Evolutionary conservation across 2,113 vertebrate species (phyloP), one percentile per base, ranked within the genome.

Genomic region (Amia ocellicauda): DNA sequence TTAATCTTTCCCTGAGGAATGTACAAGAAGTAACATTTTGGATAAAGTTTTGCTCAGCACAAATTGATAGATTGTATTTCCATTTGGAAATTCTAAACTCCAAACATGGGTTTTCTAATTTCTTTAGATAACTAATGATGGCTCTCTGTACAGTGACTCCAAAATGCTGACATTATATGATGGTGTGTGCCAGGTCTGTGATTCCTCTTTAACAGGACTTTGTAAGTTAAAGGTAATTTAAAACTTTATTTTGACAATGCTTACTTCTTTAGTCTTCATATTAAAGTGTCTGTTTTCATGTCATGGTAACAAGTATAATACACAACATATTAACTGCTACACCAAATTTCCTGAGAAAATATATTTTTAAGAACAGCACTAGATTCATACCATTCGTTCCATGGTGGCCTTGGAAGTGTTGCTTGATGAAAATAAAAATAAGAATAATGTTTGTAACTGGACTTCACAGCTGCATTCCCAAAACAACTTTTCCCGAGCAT

Each of bases 151-250:
- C 82, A 93, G 82, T 36, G 77, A 76, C 61, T 78, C 80, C 40
- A 83, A 81, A 70, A 83, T 87, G 58, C 65, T 92, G 74, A 92
- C 86, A 8, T 77, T 93, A 67, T 89, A 86, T 11, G 82, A 92
- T 0, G 85, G 84, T 0, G 72, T 87, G 27, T 91, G 91, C 77
- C 91, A 93, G 78, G 69, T 79, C 65, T 92, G 89, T 56, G 73
- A 83, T 36, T 74, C 74, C 1, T 80, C 80, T 1, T 73, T 69
- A 58, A 78, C 82, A 5, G 80, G 81, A 84, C 81, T 89, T 76
- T 92, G 88, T 83, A 88, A 90, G 88, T 89, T 91, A 90, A 94
- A 92, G 90, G 88, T 92, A 93, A 89, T 80, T 75, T 27, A 70
- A 83, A 59, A 4, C n/a, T n/a, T n/a, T n/a, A n/a, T n/a, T n/a